Percentiles rank a stretch among this genome's conserved stretches.
These are phyloP conservation scores for Chaetops frenatus DNA, from an alignment of 2,113 vertebrate species.

Conservation along the genomic window DNA sequence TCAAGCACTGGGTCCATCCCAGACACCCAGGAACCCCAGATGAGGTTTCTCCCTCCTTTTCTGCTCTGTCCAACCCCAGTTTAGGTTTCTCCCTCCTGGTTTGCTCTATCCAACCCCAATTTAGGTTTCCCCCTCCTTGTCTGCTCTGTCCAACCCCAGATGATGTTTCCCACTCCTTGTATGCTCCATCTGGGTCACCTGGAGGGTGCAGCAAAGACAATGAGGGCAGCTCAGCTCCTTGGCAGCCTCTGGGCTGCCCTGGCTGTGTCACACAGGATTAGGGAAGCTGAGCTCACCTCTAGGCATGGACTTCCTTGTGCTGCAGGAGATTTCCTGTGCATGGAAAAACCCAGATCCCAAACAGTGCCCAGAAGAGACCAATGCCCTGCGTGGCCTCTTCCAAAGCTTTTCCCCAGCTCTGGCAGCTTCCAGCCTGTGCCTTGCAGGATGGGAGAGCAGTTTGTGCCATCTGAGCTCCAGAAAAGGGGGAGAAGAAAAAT, in stretches of 20 bases:
- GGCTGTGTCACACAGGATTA: not conserved
- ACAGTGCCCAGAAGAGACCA: rapidly evolving
- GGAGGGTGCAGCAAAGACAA: not conserved
- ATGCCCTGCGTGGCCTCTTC: not conserved
- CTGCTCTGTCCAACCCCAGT: not conserved
- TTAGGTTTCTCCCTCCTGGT: rapidly evolving
- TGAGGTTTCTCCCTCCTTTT: rapidly evolving
- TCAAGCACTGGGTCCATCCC: not conserved
- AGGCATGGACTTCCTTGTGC: not conserved
- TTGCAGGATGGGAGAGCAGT: not conserved
- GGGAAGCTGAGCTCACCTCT: not conserved
- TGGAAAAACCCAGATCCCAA: not conserved
- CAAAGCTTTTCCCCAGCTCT: not conserved
- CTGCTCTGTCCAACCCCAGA: not conserved
- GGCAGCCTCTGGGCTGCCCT: not conserved
- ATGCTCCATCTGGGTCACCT: rapidly evolving
- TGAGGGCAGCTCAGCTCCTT: rapidly evolving
- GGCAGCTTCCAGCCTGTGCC: not conserved
- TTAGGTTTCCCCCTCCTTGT: not conserved
- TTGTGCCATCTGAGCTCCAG: not conserved
- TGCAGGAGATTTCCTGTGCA: not conserved
- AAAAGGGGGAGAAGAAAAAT: not conserved
- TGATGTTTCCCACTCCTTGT: too few relatives aligned
- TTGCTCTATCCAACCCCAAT: not conserved
- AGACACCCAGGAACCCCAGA: not conserved